A percentile compares a stretch with the other conserved stretches of the same genome.
Evolutionary conservation across 2,113 vertebrate species (phyloP).

Genomic region (Oxyura jamaicensis): DNA sequence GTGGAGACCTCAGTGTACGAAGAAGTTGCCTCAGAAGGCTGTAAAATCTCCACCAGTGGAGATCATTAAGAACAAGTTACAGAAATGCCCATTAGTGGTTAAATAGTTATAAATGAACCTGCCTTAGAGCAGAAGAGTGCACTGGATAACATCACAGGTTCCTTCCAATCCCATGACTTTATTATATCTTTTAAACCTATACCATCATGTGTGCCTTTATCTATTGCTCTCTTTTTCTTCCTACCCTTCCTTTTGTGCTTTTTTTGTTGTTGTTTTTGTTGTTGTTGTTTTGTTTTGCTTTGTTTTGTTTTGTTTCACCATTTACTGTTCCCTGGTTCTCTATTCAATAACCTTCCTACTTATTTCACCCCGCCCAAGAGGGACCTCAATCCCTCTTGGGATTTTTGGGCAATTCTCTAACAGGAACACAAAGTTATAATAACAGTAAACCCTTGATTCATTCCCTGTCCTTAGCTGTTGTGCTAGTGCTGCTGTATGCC

Average conservation of each 20-base stretch:
- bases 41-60: background rate
- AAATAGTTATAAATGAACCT: background rate
- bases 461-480: background rate
- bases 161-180: background rate
- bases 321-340: background rate
- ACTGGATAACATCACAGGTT: background rate
- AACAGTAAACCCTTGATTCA: conserved; percentile 44
- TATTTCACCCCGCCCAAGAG: background rate
- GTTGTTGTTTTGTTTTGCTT: background rate
- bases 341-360: background rate
- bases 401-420: background rate
- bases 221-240: background rate
- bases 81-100: background rate
- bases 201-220: background rate
- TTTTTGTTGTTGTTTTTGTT: background rate
- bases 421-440: conserved; percentile 34
- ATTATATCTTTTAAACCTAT: background rate
- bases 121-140: background rate
- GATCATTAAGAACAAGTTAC: background rate
- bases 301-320: background rate
- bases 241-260: background rate
- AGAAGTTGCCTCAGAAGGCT: background rate
- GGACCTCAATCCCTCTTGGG: background rate
- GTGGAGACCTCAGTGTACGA: background rate
- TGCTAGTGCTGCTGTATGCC: background rate